Evolutionary conservation across 2,888 invertebrate species (phyloP), one percentile per base, ranked within the genome.

Genomic region (Tricholauxania praeusta): DNA sequence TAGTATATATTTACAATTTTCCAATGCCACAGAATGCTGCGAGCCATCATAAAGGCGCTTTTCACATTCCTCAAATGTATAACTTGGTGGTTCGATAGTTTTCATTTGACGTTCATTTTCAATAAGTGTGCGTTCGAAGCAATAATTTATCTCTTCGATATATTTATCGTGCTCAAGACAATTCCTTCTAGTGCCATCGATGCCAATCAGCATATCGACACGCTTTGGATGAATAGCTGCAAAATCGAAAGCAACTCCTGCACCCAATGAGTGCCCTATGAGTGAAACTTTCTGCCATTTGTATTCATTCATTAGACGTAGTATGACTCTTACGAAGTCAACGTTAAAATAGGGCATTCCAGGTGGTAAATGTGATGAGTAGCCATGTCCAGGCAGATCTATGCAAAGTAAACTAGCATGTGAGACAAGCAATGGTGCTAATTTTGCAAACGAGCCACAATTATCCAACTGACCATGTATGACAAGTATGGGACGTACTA

Each of bases 391-490:
- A 17, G 92, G 92, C 60, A 91, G 87, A 84, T 93, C 93, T 47
- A 93, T 87, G 6, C 93, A 91, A 14, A 94, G 83, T 71, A 90
- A 86, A 39, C 90, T 88, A 17, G 88, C 80, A 72, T 89, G 84
- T 60, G 87, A 81, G 47, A 89, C 87, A 72, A 94, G 82, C 74
- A 91, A 82, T 0, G 93, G 92, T 32, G 91, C 89, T 70, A 94
- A 81, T 0, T 90, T 89, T 82, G 94, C 92, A 89, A 93, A 95
- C 0, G 92, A 90, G 32, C 92, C 92, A 53, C 92, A 91, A 83
- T 93, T 95, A 86, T 95, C 94, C 86, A 91, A 92, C 93, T 93
- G 93, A 1, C 94, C 94, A 82, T 94, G 94, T 1, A 94, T 80
- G 1, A 92, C 91, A 51, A 94, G 82, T 66, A 94, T 89, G 8